Conservation (phyloP, 2,888 invertebrate species). For the Pocota personata region DNA sequence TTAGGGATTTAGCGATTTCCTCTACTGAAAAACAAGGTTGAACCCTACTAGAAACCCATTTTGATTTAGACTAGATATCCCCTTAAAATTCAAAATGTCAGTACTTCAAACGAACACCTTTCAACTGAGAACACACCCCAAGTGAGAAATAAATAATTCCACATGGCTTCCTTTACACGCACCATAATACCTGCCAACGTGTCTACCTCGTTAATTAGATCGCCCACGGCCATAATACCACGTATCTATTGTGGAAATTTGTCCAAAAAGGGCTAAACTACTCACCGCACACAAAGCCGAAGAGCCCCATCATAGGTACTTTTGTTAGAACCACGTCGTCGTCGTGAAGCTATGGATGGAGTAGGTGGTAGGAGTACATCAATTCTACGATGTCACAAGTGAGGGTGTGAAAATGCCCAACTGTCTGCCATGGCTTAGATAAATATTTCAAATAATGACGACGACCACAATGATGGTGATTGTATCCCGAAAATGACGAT, state of each 20-base stretch:
- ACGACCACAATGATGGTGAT: background rate
- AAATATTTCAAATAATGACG: slow-evolving; percentile 62
- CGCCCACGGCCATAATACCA: slow-evolving; percentile 32
- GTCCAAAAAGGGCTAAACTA: slow-evolving; percentile 39
- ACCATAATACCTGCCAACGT: slow-evolving; percentile 4
- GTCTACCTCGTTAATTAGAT: slow-evolving; percentile 51
- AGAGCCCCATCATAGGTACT: background rate
- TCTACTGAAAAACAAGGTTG: no score
- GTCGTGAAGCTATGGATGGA: background rate
- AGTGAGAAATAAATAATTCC: slow-evolving; percentile 25
- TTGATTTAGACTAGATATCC: no score
- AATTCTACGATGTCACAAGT: slow-evolving; percentile 7
- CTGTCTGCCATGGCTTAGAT: slow-evolving; percentile 64
- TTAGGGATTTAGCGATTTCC: no score
- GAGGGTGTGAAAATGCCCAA: slow-evolving; percentile 69
- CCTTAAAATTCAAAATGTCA: background rate
- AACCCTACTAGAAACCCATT: no score
- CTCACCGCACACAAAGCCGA: slow-evolving; percentile 9
- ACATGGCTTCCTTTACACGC: background rate
- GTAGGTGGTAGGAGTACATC: background rate
- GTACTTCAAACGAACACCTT: background rate
- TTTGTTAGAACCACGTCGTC: background rate
- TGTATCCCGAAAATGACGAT: background rate
- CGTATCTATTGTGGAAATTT: slow-evolving; percentile 14
- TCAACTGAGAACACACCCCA: slow-evolving; percentile 27